Conservation (phyloP, 2,113 vertebrate species). For the Fukomys damarensis region DNA sequence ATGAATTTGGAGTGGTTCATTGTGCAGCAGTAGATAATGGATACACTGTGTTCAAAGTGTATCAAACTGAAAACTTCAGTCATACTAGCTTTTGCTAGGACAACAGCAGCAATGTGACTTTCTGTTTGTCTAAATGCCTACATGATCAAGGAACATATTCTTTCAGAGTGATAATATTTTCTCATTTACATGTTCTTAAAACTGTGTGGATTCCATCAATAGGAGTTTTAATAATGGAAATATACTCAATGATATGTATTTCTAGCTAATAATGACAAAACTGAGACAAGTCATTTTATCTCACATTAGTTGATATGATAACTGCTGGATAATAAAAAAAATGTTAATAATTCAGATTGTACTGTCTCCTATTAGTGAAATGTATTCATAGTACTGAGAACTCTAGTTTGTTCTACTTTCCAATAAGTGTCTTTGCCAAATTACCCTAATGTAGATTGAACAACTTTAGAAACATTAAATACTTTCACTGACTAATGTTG, state of each 20-base stretch:
- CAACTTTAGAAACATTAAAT: constrained; percentile 52
- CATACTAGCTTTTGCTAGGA: not conserved
- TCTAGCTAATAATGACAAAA: constrained; percentile 8
- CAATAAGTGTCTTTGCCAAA: constrained; percentile 51
- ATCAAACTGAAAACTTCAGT: not conserved
- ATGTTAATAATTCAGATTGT: constrained; percentile 54
- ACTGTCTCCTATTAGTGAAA: constrained; percentile 21
- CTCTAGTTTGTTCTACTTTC: constrained; percentile 8
- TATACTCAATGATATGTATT: not conserved
- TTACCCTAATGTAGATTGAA: not conserved
- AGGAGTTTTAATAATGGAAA: not conserved
- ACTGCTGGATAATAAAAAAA: not conserved
- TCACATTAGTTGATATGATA: constrained; percentile 2
- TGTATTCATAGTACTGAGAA: constrained; percentile 25
- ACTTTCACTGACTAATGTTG: constrained; percentile 37
- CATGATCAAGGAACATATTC: not conserved
- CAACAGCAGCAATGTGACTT: not conserved
- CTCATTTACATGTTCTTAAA: not conserved
- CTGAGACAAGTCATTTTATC: not conserved
- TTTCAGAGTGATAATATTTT: not conserved
- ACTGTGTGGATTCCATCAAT: not conserved
- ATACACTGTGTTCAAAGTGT: not conserved
- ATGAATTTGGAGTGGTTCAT: not conserved
- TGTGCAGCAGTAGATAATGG: not conserved
- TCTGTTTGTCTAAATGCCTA: not conserved